Conservation (phyloP, 2,113 vertebrate genomes). For the Vombatus ursinus region DNA sequence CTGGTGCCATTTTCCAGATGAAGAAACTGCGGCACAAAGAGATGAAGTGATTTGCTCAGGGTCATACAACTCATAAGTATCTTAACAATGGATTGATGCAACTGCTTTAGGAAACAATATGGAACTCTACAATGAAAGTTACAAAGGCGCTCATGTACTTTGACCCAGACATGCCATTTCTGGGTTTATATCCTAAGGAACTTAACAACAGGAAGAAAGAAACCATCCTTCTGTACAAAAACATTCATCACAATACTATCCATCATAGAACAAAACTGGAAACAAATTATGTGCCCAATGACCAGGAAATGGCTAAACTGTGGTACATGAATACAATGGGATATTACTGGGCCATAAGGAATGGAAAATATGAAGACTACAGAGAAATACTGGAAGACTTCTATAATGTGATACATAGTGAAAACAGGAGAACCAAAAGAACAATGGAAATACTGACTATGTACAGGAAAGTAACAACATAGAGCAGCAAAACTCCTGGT, state of each 20-base stretch:
- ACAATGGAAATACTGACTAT: background rate
- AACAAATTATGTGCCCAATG: background rate
- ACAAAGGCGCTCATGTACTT: background rate
- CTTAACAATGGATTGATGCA: background rate
- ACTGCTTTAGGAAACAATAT: background rate
- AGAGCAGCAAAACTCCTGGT: background rate
- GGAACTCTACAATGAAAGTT: background rate
- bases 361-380: background rate
- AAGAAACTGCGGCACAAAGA: background rate
- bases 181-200: background rate
- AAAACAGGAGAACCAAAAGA: background rate
- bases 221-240: background rate
- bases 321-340: background rate
- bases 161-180: background rate
- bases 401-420: background rate
- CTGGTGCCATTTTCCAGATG: background rate
- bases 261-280: no score
- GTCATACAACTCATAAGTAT: background rate
- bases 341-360: background rate
- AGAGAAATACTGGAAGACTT: background rate
- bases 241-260: background rate
- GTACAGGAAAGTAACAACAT: background rate
- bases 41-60: background rate
- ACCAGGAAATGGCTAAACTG: background rate
- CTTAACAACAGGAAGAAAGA: background rate